Percentiles rank a stretch among this genome's conserved stretches.
Conservation (phyloP, 1,140 invertebrate genomes). For the Galendromus occidentalis region DNA sequence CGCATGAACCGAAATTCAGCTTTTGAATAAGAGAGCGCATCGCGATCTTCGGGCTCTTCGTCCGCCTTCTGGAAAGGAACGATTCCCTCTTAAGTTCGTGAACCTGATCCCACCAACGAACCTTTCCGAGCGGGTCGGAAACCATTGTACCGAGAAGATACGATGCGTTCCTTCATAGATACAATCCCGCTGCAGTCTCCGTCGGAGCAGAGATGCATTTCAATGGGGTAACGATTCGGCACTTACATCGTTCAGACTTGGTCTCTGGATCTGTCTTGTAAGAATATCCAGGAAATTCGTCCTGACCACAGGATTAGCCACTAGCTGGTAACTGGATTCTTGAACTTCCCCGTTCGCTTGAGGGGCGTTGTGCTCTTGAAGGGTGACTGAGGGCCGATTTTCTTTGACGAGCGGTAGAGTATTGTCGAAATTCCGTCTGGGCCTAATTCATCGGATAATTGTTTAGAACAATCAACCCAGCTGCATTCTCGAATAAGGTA, state of each 20-base stretch:
- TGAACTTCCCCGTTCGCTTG: not conserved
- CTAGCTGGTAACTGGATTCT: not conserved
- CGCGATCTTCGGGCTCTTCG: not conserved
- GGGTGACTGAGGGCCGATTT: not conserved
- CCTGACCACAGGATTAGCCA: not conserved
- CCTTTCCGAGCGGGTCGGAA: no score
- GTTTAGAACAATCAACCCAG: not conserved
- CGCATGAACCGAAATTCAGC: slow-evolving; percentile 30
- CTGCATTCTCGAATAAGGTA: not conserved
- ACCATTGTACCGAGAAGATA: no score
- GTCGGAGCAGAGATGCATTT: no score
- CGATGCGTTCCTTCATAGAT: no score
- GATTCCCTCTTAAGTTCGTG: no score
- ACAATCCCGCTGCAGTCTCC: no score
- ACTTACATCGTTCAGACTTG: not conserved
- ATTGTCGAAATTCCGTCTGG: not conserved
- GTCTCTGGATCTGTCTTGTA: not conserved
- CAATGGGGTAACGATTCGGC: no score
- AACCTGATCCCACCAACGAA: no score
- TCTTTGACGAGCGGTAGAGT: not conserved
- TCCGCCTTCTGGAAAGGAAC: no score
- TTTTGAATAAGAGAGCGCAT: slow-evolving; percentile 21
- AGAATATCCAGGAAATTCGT: not conserved
- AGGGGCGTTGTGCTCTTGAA: no score
- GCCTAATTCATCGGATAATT: not conserved